A percentile compares a stretch with the other conserved stretches of the same genome.
Conservation (phyloP, 2,113 vertebrate species). For the Ictalurus furcatus region DNA sequence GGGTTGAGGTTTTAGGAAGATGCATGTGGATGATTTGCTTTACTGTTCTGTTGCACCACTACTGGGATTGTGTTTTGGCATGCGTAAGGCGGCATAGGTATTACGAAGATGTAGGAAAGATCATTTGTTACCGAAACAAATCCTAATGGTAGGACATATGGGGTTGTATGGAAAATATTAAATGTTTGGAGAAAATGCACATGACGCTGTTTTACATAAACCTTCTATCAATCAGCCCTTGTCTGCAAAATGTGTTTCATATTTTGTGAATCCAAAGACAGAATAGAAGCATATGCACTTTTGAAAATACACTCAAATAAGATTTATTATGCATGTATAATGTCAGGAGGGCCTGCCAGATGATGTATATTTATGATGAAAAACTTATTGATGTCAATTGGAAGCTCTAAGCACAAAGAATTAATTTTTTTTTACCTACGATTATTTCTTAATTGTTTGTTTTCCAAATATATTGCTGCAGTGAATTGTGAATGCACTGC, state of each 20-base stretch:
- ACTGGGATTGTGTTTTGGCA: conserved; percentile 31
- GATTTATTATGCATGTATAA: conserved; percentile 30
- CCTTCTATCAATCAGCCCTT: conserved; percentile 16
- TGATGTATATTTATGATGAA: background rate
- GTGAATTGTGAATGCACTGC: conserved; percentile 11
- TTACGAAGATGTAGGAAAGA: conserved; percentile 28
- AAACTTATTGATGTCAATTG: background rate
- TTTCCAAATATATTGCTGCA: background rate
- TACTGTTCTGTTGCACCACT: conserved; percentile 14
- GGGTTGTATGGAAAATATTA: conserved; percentile 23
- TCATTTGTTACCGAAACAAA: conserved; percentile 31
- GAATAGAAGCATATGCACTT: conserved; percentile 3
- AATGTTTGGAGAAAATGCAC: background rate
- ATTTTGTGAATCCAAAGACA: conserved; percentile 19
- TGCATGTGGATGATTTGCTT: conserved; percentile 30
- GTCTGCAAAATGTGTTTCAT: background rate
- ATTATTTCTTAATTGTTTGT: conserved; percentile 18
- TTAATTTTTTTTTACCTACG: background rate
- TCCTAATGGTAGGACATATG: background rate
- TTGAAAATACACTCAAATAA: conserved; percentile 18
- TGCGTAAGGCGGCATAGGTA: background rate
- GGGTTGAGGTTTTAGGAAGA: conserved; percentile 30
- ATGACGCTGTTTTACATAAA: background rate
- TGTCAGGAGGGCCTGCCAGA: conserved; percentile 10
- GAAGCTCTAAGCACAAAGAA: background rate